phyloP scores from a whole-genome alignment of 2,113 vertebrate species.

The Lophochroa leadbeateri region DNA sequence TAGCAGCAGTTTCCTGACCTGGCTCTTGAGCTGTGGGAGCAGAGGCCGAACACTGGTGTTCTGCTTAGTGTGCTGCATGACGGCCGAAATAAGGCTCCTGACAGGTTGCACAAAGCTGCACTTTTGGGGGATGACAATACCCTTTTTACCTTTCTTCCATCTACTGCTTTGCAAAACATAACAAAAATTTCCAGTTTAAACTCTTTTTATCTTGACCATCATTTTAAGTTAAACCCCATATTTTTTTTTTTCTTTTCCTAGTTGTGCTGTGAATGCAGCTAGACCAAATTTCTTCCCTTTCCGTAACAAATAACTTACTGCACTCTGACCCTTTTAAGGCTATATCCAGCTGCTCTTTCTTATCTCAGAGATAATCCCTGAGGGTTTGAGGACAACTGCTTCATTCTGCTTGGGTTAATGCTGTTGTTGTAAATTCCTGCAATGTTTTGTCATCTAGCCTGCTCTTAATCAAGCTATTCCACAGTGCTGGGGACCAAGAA shows the following conservation, averaged over 20 bases:
- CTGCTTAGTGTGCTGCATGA: no score
- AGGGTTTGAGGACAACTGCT: neutral
- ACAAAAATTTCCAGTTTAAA: neutral
- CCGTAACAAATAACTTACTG: neutral
- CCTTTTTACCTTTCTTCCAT: neutral
- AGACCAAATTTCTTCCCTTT: neutral
- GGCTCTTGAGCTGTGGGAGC: no score
- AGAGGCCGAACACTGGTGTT: no score
- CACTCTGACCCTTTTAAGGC: neutral
- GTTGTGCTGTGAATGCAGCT: neutral
- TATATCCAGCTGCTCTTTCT: neutral
- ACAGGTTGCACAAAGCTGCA: no score
- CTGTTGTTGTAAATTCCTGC: neutral
- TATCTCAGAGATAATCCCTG: neutral
- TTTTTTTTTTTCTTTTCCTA: neutral
- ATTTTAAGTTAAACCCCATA: neutral
- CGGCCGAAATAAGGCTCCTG: no score
- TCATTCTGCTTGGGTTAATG: neutral
- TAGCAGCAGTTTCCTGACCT: no score
- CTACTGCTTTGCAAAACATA: neutral
- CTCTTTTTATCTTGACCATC: rapidly evolving
- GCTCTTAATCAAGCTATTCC: neutral
- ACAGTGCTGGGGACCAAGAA: neutral
- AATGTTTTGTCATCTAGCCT: neutral
- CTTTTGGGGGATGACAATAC: rapidly evolving